phyloP scores from a whole-genome alignment of 2,113 vertebrate genomes.

The Brachirus orientalis region DNA sequence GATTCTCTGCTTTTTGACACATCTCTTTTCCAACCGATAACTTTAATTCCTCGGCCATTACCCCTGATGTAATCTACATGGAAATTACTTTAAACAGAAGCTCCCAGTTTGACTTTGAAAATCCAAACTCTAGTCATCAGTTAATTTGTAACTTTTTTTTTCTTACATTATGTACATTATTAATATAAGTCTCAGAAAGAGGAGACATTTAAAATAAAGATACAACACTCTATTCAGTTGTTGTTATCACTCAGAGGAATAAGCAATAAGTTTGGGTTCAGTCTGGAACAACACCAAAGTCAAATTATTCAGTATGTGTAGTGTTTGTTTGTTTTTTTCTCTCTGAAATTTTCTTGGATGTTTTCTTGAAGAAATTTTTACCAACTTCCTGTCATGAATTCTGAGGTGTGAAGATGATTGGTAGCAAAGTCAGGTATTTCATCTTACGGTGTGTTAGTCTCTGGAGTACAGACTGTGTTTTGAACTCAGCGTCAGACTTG shows the following conservation, averaged over 20 bases:
- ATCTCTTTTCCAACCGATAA: conserved; percentile 53
- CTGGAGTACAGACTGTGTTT: conserved; percentile 68
- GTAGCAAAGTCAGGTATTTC: conserved; percentile 72
- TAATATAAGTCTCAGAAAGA: no score
- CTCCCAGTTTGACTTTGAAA: conserved; percentile 58
- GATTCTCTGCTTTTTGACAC: conserved; percentile 53
- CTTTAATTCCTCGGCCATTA: conserved; percentile 62
- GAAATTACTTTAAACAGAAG: conserved; percentile 35
- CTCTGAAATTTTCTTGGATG: conserved; percentile 17
- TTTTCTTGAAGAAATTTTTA: conserved; percentile 42
- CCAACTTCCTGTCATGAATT: conserved; percentile 48
- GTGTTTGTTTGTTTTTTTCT: background rate
- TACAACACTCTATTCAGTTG: no score
- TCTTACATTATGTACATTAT: no score
- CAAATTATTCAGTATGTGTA: conserved; percentile 7
- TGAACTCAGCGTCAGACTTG: conserved; percentile 74
- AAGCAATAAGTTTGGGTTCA: background rate
- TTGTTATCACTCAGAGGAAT: background rate
- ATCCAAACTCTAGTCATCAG: conserved; percentile 5
- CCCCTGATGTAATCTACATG: conserved; percentile 42
- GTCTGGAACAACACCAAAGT: background rate
- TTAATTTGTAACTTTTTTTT: no score
- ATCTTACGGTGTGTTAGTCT: conserved; percentile 61
- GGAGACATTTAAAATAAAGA: background rate
- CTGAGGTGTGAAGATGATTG: conserved; percentile 39